Base-by-base conservation (phyloP, 2,113 vertebrate genomes). In the Sorex fumeus region DNA sequence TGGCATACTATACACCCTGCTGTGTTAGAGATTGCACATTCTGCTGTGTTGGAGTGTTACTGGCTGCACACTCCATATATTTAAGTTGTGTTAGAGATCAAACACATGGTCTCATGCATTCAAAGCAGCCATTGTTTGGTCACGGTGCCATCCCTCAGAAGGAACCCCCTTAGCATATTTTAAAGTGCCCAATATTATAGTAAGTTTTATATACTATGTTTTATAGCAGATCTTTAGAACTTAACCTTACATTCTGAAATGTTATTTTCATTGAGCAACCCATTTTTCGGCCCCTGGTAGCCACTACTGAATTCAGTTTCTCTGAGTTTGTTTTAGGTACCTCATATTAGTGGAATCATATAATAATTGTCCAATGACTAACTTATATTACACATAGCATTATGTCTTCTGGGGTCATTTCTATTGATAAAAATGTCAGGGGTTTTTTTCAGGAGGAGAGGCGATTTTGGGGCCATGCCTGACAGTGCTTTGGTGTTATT, bases 151-250 rank as follows among this genome's bases (percentile, higher is more conserved):
- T 50, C 47, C 47, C 9, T 50, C 9, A 50, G 47, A 50, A 50
- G 47, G 47, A 50, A 50, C 45, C 27, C 62, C 45, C 70, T 87
- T 87, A 82, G 50, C 57, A 53, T 81, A 92, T 47, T 57, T 74
- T 75, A 75, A 87, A 69, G n/a, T 66, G 15, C 23, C 13, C 23
- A 67, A 4, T 70, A 43, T 64, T 83, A 74, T 70, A 43, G 64
- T 83, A 74, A 82, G 53, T 53, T 76, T 25, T 77, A 77, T 11
- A 19, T 43, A 50, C 32, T 50, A 9, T 67, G 19, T 50, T 91
- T 19, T 76, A 13, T 7, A 84, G 47, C 60, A 69, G 71, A 40
- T 25, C 45, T 84, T 43, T 53, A 84, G 72, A 77, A 27, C 28
- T 80, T 76, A 57, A 4, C 66, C 60, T 53, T 67, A 28, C 2